Base-by-base conservation (phyloP, 2,888 invertebrate genomes). In the Cremastinae sp. region DNA sequence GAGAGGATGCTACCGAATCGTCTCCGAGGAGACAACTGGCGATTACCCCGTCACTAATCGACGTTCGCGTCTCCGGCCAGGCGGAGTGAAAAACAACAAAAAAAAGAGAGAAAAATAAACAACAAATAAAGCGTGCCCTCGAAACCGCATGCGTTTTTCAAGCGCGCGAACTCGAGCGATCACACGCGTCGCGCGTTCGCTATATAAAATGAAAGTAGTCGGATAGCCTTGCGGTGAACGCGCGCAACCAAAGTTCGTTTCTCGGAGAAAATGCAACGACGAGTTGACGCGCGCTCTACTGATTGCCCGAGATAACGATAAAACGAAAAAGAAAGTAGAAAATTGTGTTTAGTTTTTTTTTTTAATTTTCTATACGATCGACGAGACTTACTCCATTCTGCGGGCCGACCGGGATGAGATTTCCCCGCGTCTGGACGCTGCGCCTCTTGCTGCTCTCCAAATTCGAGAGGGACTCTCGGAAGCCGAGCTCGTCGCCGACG, bases 401-500 rank as follows among this genome's bases (percentile, higher is more conserved):
- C 4, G 82, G 66, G 28, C 62, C 74, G 58, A 79, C 72, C 18
- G 82, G 59, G 49, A 81, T 79, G 8, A 80, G 81, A 74, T 84
- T 84, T 59, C 81, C 84, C 64, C 80, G 82, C 10, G 81, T 74
- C 64, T 88, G 86, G 43, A 94, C 92, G 0, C 94, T 94, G 66
- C 95, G 91, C 78, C 95, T 91, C 78, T 94, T 92, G 81, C 93
- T 93, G 51, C 93, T 92, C 85, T 96, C 96, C 81, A 93, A 87
- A 87, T 96, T 96, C 0, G 96, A 94, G 53, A 96, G 89, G 0
- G 96, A 96, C 85, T 97, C 95, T 80, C 93, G 92, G 86, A 97
- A 96, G 22, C 96, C 96, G 75, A 96, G 90, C 87, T 96, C 96
- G 85, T 97, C 96, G 12, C 96, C 96, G 12, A 96, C 90, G 86